Percentiles rank a stretch among this genome's conserved stretches.
Evolutionary conservation across 2,113 vertebrate species (phyloP).

Genomic region (Lepus timidus): DNA sequence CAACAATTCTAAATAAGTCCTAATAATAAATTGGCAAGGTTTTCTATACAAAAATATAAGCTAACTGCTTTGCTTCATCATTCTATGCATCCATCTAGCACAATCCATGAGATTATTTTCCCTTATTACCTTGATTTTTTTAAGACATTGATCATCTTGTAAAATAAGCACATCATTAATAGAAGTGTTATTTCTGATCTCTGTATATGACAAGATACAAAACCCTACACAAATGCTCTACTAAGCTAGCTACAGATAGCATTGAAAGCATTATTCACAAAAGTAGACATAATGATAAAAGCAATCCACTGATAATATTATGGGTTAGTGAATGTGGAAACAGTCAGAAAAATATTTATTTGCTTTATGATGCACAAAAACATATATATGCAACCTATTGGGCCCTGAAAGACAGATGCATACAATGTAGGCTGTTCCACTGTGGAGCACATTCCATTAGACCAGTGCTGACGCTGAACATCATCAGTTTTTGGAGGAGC

Average conservation of each 20-base stretch:
- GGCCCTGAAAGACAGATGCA: constrained; percentile 76
- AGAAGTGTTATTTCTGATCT: constrained; percentile 70
- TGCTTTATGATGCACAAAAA: constrained; percentile 74
- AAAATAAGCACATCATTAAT: constrained; percentile 71
- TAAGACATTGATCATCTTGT: constrained; percentile 44
- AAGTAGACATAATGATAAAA: constrained; percentile 76
- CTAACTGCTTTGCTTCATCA: background rate
- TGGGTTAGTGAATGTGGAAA: constrained; percentile 74
- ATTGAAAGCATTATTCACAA: constrained; percentile 70
- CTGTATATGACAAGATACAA: constrained; percentile 52
- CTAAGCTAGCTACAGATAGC: constrained; percentile 51
- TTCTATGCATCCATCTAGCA: constrained; percentile 22
- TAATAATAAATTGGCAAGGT: constrained; percentile 72
- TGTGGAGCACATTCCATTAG: constrained; percentile 60
- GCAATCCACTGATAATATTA: constrained; percentile 73
- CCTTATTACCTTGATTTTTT: constrained; percentile 55
- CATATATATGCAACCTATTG: constrained; percentile 61
- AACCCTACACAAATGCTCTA: constrained; percentile 51
- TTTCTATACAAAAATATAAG: constrained; percentile 39
- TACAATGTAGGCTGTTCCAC: constrained; percentile 49
- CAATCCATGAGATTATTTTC: constrained; percentile 12
- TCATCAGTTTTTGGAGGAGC: constrained; percentile 71
- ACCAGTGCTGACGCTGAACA: constrained; percentile 57
- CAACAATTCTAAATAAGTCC: constrained; percentile 55
- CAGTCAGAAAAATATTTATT: constrained; percentile 74